A percentile compares a stretch with the other conserved stretches of the same genome.
Conservation (phyloP, 1,140 invertebrate genomes). For the Eupristina koningsbergeri region DNA sequence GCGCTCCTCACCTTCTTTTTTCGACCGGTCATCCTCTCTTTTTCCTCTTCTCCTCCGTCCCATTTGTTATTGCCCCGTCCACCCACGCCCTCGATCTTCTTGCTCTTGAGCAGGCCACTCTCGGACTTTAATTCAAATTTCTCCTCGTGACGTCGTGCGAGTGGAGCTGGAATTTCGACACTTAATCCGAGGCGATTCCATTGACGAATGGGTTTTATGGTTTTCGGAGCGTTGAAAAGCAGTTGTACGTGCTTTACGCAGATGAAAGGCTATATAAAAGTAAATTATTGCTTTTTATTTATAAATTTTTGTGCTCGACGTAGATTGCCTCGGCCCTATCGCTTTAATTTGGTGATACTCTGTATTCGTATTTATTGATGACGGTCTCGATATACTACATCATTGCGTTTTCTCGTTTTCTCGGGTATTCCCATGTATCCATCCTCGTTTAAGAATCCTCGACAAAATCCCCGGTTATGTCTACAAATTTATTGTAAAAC, state of each 20-base stretch:
- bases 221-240: neutral
- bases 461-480: neutral
- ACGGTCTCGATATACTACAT: neutral
- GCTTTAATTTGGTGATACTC: neutral
- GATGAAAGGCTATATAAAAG: neutral
- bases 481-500: neutral
- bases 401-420: neutral
- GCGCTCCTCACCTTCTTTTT: constrained; percentile 15
- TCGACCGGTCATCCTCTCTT: constrained; percentile 2
- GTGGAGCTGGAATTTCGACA: constrained; percentile 17
- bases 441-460: too few relatives aligned
- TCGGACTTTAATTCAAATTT: constrained; percentile 26
- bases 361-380: neutral
- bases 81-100: constrained; percentile 33
- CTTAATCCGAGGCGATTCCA: constrained; percentile 14
- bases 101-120: neutral
- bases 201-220: constrained; percentile 28
- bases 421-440: too few relatives aligned
- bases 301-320: neutral
- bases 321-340: neutral
- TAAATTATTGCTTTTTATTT: constrained; percentile 9
- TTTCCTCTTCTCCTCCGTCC: constrained; percentile 6
- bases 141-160: neutral
- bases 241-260: neutral
- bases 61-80: constrained; percentile 26